Percentiles rank a stretch among this genome's conserved stretches.
Evolutionary conservation across 2,113 vertebrate species (phyloP).

Genomic region (Ailuropoda melanoleuca): DNA sequence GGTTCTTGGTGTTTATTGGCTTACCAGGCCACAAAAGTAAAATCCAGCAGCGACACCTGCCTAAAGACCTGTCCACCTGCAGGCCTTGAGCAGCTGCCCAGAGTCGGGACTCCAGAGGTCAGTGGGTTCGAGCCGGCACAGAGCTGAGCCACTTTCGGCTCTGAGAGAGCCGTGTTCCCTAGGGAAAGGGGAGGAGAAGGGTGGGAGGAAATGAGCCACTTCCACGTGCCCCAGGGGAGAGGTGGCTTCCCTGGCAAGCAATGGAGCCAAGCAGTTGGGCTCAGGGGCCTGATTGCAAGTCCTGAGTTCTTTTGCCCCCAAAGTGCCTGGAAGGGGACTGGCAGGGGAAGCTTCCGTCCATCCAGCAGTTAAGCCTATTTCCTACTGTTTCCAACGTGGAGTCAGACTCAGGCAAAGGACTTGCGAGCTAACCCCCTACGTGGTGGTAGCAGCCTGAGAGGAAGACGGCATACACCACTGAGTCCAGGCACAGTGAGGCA

Average conservation of each 20-base stretch:
- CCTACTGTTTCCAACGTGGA: background rate
- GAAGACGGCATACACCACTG: background rate
- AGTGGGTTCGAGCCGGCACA: conserved; percentile 39
- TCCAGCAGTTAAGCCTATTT: background rate
- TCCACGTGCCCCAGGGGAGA: background rate
- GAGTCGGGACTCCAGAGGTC: background rate
- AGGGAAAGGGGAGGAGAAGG: background rate
- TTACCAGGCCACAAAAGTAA: conserved; percentile 53
- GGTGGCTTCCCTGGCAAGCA: background rate
- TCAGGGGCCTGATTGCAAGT: background rate
- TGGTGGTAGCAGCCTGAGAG: background rate
- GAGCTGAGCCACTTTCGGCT: conserved; percentile 60
- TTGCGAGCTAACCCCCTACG: background rate
- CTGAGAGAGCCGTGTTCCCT: conserved; percentile 65
- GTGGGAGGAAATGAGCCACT: background rate
- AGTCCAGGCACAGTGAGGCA: background rate
- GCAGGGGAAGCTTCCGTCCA: background rate
- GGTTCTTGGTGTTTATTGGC: conserved; percentile 69
- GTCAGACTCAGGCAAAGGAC: background rate
- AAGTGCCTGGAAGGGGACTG: background rate
- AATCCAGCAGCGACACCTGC: background rate
- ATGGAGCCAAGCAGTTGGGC: background rate
- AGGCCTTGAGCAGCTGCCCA: background rate
- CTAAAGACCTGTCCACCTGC: background rate
- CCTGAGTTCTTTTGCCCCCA: background rate